These are phyloP conservation scores for Leptestheria dahalacensis DNA, from an alignment of 1,140 invertebrate species.

Conservation along the genomic window DNA sequence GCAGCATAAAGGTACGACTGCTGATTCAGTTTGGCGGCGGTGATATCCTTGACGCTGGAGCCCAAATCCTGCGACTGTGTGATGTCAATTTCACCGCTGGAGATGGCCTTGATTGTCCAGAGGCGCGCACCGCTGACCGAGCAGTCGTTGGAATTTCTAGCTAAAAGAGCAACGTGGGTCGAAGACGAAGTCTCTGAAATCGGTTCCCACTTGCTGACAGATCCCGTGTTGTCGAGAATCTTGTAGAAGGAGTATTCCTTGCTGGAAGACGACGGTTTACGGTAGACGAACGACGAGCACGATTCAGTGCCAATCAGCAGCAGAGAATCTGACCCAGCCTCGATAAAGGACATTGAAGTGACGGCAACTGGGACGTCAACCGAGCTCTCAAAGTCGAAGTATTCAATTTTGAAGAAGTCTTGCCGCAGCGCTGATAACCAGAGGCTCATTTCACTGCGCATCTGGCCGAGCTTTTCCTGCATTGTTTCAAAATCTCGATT, in stretches of 20 bases:
- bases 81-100: not conserved
- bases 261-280: not conserved
- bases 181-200: not conserved
- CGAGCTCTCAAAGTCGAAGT: not conserved
- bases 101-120: not conserved
- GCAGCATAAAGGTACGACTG: not conserved
- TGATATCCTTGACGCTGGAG: not conserved
- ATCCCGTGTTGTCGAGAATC: not conserved
- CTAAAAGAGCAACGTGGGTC: not conserved
- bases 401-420: not conserved
- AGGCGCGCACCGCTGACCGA: not conserved
- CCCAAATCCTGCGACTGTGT: not conserved
- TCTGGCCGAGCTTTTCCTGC: not conserved
- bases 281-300: not conserved
- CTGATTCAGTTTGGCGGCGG: not conserved
- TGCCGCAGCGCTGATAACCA: not conserved
- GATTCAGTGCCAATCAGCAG: not conserved
- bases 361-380: not conserved
- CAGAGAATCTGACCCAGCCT: not conserved
- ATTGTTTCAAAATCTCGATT: not conserved
- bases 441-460: not conserved
- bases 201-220: not conserved
- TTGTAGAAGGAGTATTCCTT: not conserved
- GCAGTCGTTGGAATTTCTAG: not conserved
- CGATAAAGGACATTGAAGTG: not conserved